Base-by-base conservation (phyloP, 1,140 invertebrate genomes). In the Phortica variegata region DNA sequence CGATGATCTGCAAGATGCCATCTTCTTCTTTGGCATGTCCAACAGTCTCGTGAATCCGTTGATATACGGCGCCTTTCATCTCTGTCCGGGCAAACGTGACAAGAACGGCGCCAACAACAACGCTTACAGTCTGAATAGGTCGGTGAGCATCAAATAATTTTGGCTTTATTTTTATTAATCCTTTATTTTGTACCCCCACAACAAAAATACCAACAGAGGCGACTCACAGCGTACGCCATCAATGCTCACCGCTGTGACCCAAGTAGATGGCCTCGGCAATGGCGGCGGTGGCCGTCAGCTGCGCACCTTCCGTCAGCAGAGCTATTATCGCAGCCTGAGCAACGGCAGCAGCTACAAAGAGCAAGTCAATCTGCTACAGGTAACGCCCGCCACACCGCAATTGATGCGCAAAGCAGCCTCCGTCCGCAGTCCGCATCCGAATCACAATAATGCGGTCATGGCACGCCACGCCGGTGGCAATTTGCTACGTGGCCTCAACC, bases 61-160 rank as follows among this genome's bases (percentile, higher is more conserved):
- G 12, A 93, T 93, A 57, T 93, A 93, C 53, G 90, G 90, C 37
- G 89, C 89, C 8, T 93, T 93, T 76, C 89, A 92, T 71, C 76
- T 90, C 31, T 87, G 85, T 77, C 78, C 80, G 3, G 54, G 72
- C 21, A 71, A 58, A 26, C 47, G 57, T 13, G 57, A 56, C 45
- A 71, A 73, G 48, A 62, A 62, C 10, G 31, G 60, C 1, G 60
- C 54, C 0, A 65, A 73, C 47, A 70, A 73, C 45, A 66, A 74
- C 43, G 63, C 63, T 15, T 59, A 74, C 50, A 75, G 72, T 38
- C 36, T 75, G 6, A 75, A 72, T 49, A 65, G 72, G 72, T 75
- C 51, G 23, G 51, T 38, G 6, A 6, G 29, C 7, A 7, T 31
- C 12, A 31, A 8, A 31, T 7, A 31, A 31, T 31, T 31, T 7